phyloP scores from a whole-genome alignment of 2,113 vertebrate species.

The Hymenochirus boettgeri region DNA sequence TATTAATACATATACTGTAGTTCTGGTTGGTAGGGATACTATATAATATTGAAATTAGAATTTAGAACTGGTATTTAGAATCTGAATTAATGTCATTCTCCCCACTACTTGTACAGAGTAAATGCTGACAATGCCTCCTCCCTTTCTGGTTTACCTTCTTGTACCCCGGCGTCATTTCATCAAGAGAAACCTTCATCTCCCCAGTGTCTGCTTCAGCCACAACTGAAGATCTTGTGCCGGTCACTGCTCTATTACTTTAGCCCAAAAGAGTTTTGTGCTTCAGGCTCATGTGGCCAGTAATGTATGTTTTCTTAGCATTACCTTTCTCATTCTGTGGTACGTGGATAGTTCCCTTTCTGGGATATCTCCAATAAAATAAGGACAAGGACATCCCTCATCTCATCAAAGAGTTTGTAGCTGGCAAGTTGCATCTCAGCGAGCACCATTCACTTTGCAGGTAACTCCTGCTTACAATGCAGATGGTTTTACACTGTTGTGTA shows the following conservation, averaged over 20 bases:
- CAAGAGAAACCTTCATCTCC: too few relatives aligned
- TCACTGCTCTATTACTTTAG: conserved; percentile 66
- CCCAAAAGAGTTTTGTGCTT: conserved; percentile 77
- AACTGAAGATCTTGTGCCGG: conserved; percentile 45
- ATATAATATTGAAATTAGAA: too few relatives aligned
- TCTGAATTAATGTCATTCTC: too few relatives aligned
- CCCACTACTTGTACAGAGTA: too few relatives aligned
- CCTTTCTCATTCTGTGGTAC: conserved; percentile 78
- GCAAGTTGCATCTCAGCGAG: conserved; percentile 80
- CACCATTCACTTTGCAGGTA: conserved; percentile 80
- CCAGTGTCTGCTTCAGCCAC: too few relatives aligned
- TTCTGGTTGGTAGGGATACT: too few relatives aligned
- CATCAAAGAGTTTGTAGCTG: conserved; percentile 78
- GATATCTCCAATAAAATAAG: conserved; percentile 75
- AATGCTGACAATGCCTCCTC: too few relatives aligned
- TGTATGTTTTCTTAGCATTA: conserved; percentile 78
- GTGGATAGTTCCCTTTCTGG: conserved; percentile 66
- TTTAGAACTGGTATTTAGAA: too few relatives aligned
- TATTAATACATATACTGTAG: too few relatives aligned
- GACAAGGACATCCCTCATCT: conserved; percentile 76
- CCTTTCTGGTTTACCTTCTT: too few relatives aligned
- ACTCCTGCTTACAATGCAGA: conserved; percentile 75
- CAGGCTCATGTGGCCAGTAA: conserved; percentile 70
- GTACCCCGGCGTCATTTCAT: too few relatives aligned
- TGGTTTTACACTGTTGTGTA: conserved; percentile 77